Base-by-base conservation (phyloP, 2,888 invertebrate species). In the Anagyrus pseudococci region DNA sequence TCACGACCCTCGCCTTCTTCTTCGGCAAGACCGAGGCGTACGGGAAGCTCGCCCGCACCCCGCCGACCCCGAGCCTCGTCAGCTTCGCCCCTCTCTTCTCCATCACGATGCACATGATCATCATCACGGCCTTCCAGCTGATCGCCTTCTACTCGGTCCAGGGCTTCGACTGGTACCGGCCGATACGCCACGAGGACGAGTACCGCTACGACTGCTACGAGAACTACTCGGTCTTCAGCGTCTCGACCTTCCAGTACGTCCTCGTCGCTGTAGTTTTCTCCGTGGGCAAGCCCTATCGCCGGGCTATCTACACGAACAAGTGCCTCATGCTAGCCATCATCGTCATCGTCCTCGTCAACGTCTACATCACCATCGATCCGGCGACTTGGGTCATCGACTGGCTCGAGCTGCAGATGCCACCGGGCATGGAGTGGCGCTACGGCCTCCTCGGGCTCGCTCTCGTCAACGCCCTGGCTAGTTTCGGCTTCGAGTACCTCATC, bases 161-260 rank as follows among this genome's bases (percentile, higher is more conserved):
- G 68, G 74, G 78, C 10, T 86, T 84, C 65, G 73, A 81, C 17
- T 88, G 87, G 87, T 89, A 82, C 73, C 69, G 70, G 72, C 82
- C 87, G 73, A 87, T 79, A 70, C 76, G 70, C 70, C 82, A 70
- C 73, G 79, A 72, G 0, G 67, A 75, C 41, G 68, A 77, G 1
- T 77, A 73, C 7, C 78, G 78, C 41, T 82, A 83, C 49, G 75
- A 75, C 4, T 84, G 84, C 44, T 86, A 85, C 73, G 88, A 89
- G 73, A 88, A 87, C 72, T 88, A 87, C 69, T 83, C 87, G 0
- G 82, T 89, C 2, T 90, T 86, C 73, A 81, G 84, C 1, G 77
- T 87, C 0, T 87, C 88, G 0, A 83, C 85, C 63, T 89, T 87
- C 72, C 89, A 89, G 72, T 89, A 89, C 74, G 85, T 89, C 23